These are phyloP conservation scores for Cydia pomonella DNA, from an alignment of 1,140 invertebrate species.

Conservation along the genomic window DNA sequence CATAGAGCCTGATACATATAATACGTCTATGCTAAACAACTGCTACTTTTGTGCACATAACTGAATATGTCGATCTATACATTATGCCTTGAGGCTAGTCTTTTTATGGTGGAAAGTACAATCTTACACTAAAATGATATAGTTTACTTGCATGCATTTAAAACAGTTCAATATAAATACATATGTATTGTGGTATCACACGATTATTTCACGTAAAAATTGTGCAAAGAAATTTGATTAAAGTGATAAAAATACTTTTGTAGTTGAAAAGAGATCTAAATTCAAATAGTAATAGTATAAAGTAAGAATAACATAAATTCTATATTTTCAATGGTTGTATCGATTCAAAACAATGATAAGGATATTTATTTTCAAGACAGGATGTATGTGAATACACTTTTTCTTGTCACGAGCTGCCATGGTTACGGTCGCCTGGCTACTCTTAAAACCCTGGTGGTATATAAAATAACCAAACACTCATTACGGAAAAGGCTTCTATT, in stretches of 20 bases:
- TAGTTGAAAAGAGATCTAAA: background rate
- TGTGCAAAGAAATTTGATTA: background rate
- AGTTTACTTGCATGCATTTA: background rate
- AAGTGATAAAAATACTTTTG: background rate
- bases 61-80: constrained; percentile 12
- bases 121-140: constrained; percentile 6
- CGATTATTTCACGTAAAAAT: no score
- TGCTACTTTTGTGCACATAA: background rate
- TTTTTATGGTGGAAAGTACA: constrained; percentile 25
- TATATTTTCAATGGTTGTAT: no score
- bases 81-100: constrained; percentile 13
- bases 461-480: no score
- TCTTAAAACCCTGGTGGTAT: no score
- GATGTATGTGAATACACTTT: no score
- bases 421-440: no score
- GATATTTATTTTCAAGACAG: no score
- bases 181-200: background rate
- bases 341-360: no score
- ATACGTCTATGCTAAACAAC: background rate
- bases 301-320: no score
- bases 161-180: constrained; percentile 13
- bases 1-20: background rate
- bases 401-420: no score
- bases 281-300: no score
- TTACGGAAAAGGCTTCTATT: no score